Percentiles rank a stretch among this genome's conserved stretches.
These are phyloP conservation scores for Meteorus colon DNA, from an alignment of 2,888 invertebrate genomes.

Conservation along the genomic window DNA sequence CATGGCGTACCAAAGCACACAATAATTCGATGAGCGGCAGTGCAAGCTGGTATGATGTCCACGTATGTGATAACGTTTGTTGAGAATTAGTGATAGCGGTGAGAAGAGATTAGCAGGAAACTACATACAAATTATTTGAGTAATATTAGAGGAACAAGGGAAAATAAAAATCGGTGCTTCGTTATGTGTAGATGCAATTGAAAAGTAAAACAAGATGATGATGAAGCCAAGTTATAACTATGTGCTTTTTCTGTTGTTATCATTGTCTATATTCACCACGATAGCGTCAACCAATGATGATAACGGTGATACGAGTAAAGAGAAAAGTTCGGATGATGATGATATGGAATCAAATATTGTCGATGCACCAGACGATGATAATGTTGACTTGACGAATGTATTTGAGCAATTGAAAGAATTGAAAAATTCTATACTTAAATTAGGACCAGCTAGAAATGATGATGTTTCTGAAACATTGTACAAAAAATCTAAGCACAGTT, in stretches of 20 bases:
- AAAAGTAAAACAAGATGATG: constrained; percentile 43
- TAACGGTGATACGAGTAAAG: constrained; percentile 45
- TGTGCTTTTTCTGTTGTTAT: constrained; percentile 55
- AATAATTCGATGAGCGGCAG: constrained; percentile 38
- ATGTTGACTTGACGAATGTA: constrained; percentile 51
- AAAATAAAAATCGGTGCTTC: constrained; percentile 24
- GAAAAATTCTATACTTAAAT: constrained; percentile 59
- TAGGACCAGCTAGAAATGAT: constrained; percentile 56
- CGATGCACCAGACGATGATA: background rate
- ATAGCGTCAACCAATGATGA: constrained; percentile 52
- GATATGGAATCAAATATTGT: background rate
- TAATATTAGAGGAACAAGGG: constrained; percentile 13
- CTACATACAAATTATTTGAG: constrained; percentile 5
- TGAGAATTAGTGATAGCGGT: constrained; percentile 46
- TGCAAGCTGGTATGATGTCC: constrained; percentile 57
- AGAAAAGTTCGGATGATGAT: constrained; percentile 41
- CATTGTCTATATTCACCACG: constrained; percentile 51
- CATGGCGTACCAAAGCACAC: constrained; percentile 9
- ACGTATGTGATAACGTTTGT: constrained; percentile 59
- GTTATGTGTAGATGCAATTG: constrained; percentile 44
- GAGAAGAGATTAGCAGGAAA: constrained; percentile 25
- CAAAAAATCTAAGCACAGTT: constrained; percentile 57
- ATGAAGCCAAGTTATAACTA: constrained; percentile 52
- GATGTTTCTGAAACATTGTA: constrained; percentile 56
- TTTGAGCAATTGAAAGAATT: constrained; percentile 59